phyloP scores from a whole-genome alignment of 2,888 invertebrate species.

The Drosophila mayaguana region DNA sequence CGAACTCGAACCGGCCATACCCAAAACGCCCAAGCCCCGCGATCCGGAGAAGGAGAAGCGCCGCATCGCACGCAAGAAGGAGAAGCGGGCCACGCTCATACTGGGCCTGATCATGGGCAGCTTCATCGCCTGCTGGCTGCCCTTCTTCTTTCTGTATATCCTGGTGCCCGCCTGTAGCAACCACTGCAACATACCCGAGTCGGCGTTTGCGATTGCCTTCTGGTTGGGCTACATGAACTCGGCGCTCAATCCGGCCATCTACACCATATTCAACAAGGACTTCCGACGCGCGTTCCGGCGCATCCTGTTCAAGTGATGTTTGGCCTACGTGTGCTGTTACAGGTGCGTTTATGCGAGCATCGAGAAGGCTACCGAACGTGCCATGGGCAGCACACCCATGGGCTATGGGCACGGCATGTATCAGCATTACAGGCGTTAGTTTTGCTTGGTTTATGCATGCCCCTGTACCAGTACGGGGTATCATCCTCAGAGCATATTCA shows the following conservation, averaged over 20 bases:
- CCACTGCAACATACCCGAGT: constrained; percentile 90
- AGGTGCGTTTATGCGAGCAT: constrained; percentile 88
- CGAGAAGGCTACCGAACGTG: constrained; percentile 85
- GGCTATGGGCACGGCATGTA: constrained; percentile 84
- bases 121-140: constrained; percentile 99
- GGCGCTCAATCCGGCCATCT: constrained; percentile 97
- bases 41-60: constrained; percentile 97
- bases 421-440: constrained; percentile 84
- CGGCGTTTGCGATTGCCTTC: constrained; percentile 96
- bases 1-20: constrained; percentile 89
- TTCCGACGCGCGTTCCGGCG: constrained; percentile 97
- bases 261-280: constrained; percentile 99
- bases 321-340: constrained; percentile 93
- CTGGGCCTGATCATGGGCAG: constrained; percentile 99
- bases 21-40: constrained; percentile 91
- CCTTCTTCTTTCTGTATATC: constrained; percentile 98
- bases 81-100: constrained; percentile 97
- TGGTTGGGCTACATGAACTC: constrained; percentile 99
- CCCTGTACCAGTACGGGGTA: not conserved
- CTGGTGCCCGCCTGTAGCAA: constrained; percentile 91
- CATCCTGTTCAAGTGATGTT: constrained; percentile 98
- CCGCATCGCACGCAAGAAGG: constrained; percentile 96
- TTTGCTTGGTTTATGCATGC: constrained; percentile 64
- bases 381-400: constrained; percentile 86
- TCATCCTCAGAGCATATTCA: not conserved